phyloP scores from a whole-genome alignment of 2,797 vertebrate genomes.

The Pseudochirops corinnae region DNA sequence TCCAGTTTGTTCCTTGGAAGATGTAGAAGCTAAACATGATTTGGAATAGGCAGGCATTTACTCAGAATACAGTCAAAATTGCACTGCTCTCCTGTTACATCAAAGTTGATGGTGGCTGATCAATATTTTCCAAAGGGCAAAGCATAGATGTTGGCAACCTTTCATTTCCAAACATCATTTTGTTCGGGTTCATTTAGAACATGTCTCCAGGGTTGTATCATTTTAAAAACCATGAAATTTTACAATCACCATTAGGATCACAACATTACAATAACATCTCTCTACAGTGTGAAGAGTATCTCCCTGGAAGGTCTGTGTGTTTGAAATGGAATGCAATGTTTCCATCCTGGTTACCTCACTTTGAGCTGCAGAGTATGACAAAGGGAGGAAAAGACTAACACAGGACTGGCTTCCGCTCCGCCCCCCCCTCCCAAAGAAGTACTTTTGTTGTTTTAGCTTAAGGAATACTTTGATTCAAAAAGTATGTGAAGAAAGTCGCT shows the following conservation, averaged over 20 bases:
- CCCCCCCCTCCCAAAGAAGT: background rate
- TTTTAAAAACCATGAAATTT: constrained; percentile 50
- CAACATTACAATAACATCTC: background rate
- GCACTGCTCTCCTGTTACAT: constrained; percentile 24
- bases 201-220: constrained; percentile 25
- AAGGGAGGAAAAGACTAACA: constrained; percentile 18
- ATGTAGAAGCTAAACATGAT: constrained; percentile 27
- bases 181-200: constrained; percentile 19
- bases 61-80: constrained; percentile 47
- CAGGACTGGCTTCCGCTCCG: background rate
- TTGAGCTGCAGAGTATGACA: constrained; percentile 1
- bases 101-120: constrained; percentile 11
- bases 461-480: constrained; percentile 18
- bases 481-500: constrained; percentile 4
- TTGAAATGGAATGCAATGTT: constrained; percentile 30
- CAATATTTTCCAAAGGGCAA: constrained; percentile 29
- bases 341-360: background rate
- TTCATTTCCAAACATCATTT: constrained; percentile 30
- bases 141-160: background rate
- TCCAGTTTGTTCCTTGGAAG: background rate
- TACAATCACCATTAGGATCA: constrained; percentile 28
- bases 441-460: constrained; percentile 37
- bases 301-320: background rate
- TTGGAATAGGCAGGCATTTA: background rate
- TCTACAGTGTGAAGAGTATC: constrained; percentile 31